phyloP scores from a whole-genome alignment of 2,797 vertebrate genomes.

The Enteromius anoplus region DNA sequence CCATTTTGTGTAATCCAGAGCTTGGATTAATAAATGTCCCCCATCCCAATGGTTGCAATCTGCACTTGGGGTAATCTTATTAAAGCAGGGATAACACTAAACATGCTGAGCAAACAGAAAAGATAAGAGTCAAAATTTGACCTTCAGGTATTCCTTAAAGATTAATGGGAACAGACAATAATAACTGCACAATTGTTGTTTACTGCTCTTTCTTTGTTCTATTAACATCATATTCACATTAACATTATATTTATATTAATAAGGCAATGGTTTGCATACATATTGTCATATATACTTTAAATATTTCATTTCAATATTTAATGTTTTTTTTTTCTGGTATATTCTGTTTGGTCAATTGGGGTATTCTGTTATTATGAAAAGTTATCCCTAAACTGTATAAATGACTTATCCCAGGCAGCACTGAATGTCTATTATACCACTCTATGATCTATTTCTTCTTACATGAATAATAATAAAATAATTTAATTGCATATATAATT shows the following conservation, averaged over 20 bases:
- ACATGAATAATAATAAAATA: background rate
- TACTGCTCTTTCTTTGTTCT: background rate
- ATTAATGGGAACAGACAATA: slow-evolving; percentile 8
- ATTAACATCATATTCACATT: background rate
- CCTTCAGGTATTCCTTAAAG: slow-evolving; percentile 13
- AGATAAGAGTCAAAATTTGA: slow-evolving; percentile 52
- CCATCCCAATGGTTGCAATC: slow-evolving; percentile 43
- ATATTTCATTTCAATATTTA: background rate
- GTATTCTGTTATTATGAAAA: background rate
- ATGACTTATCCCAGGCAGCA: background rate
- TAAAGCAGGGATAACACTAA: slow-evolving; percentile 68
- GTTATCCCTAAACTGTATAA: background rate
- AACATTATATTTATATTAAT: background rate
- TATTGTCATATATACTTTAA: no score
- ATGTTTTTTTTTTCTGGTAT: background rate
- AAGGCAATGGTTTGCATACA: background rate
- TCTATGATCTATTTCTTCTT: background rate
- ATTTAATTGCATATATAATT: background rate
- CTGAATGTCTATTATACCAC: background rate
- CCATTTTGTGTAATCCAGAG: slow-evolving; percentile 76
- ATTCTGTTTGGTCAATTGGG: background rate
- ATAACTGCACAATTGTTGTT: background rate
- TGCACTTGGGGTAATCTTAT: slow-evolving; percentile 71
- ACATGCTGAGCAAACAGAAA: slow-evolving; percentile 70
- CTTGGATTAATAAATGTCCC: slow-evolving; percentile 72